Evolutionary conservation across 2,888 invertebrate species (phyloP), one percentile per base, ranked within the genome.

Genomic region (Ochlodes sylvanus): DNA sequence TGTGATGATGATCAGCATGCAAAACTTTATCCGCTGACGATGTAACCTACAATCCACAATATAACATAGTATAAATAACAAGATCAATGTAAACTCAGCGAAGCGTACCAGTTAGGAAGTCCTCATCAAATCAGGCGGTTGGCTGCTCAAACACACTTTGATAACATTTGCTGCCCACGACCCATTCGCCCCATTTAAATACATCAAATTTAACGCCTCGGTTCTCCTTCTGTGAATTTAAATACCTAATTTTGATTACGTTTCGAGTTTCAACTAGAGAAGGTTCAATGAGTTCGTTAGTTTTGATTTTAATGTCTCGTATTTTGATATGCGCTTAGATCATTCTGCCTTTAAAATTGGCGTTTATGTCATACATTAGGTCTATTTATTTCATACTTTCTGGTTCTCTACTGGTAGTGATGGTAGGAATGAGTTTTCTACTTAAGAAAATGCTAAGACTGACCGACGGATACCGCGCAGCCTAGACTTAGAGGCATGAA

Each of bases 141-240:
- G 81, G 79, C 82, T 78, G 68, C 79, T 81, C 83, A 83, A 83
- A 86, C 83, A 75, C 81, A 81, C 87, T 87, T 87, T 86, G 87
- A 88, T 86, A 86, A 84, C 84, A 82, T 86, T 86, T 81, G 80
- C 77, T 75, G 77, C 74, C 81, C 78, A 78, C 84, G 81, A 85
- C 81, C 82, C 84, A 78, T 80, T 77, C 81, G 80, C 76, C 82
- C 84, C 83, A 87, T 88, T 87, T 87, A 83, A 87, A 87, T 88
- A 86, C 87, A 89, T 90, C 87, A 85, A 89, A 87, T 85, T 83
- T 81, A 69, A 63, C 70, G 68, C 62, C 38, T 50, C 47, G 50
- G 12, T 19, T 61, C 61, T 7, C 61, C 61, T 47, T 32, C 61
- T 47, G 47, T 47, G 61, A 61, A 61, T 61, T 61, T 61, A 32